phyloP scores from a whole-genome alignment of 2,797 vertebrate genomes.

The Eupleurogrammus muticus region DNA sequence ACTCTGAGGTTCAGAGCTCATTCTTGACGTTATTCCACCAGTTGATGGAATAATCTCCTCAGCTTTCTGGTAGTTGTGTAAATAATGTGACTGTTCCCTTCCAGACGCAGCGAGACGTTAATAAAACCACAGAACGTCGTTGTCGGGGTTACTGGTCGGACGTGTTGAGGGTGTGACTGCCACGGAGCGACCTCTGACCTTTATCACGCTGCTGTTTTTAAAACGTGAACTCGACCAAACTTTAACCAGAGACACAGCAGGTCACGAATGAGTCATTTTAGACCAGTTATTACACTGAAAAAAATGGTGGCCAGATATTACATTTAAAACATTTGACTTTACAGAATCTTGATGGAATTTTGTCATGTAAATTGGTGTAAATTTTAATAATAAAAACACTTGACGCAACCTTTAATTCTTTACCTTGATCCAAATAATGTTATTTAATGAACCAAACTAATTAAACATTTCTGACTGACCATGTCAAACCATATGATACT shows the following conservation, averaged over 20 bases:
- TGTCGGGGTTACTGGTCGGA: slow-evolving; percentile 13
- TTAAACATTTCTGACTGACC: no score
- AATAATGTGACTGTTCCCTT: slow-evolving; percentile 11
- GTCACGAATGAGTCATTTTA: slow-evolving; percentile 33
- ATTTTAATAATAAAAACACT: no score
- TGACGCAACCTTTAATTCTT: no score
- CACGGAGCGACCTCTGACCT: slow-evolving; percentile 24
- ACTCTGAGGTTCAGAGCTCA: slow-evolving; percentile 5
- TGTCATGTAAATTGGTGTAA: no score
- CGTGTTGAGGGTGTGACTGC: slow-evolving; percentile 16
- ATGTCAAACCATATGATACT: no score
- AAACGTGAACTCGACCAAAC: slow-evolving; percentile 18
- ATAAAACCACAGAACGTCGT: slow-evolving; percentile 26
- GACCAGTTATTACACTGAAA: not conserved
- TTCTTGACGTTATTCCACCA: not conserved
- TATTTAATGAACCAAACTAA: no score
- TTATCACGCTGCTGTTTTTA: slow-evolving; percentile 28
- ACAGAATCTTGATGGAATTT: no score
- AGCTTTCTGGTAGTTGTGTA: slow-evolving; percentile 21
- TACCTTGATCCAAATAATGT: no score
- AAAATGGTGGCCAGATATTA: no score
- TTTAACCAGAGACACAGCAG: slow-evolving; percentile 11
- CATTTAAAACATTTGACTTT: no score
- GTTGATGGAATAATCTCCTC: slow-evolving; percentile 6
- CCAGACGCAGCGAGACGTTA: slow-evolving; percentile 28